A percentile compares a stretch with the other conserved stretches of the same genome.
Evolutionary conservation across 2,797 vertebrate genomes (phyloP).

Genomic region (Champsocephalus esox): DNA sequence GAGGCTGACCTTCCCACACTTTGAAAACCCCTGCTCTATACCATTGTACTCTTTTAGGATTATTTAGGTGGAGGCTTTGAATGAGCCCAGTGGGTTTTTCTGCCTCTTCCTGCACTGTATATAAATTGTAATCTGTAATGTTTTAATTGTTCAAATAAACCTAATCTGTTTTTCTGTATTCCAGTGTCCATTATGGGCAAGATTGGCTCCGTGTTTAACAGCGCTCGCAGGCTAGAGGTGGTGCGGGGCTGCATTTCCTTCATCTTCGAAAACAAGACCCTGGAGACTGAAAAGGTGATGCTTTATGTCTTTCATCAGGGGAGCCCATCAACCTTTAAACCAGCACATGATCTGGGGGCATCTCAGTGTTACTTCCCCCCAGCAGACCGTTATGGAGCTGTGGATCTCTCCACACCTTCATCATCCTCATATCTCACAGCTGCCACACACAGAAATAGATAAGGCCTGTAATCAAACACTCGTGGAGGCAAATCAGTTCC

Average conservation of each 20-base stretch:
- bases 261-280: slow-evolving; percentile 96
- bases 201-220: slow-evolving; percentile 93
- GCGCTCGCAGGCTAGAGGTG: slow-evolving; percentile 96
- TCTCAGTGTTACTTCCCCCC: slow-evolving; percentile 16
- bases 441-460: slow-evolving; percentile 42
- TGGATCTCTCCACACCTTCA: slow-evolving; percentile 31
- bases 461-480: slow-evolving; percentile 24
- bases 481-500: slow-evolving; percentile 17
- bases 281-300: slow-evolving; percentile 96
- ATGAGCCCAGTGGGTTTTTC: too few species aligned
- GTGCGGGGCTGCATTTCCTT: slow-evolving; percentile 95
- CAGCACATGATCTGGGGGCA: slow-evolving; percentile 30
- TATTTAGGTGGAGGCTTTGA: too few species aligned
- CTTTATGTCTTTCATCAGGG: slow-evolving; percentile 41
- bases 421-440: slow-evolving; percentile 48
- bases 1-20: too few species aligned
- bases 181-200: slow-evolving; percentile 95
- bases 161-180: slow-evolving; percentile 20
- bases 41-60: too few species aligned
- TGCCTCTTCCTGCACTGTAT: too few species aligned
- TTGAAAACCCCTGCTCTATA: too few species aligned
- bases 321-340: slow-evolving; percentile 44
- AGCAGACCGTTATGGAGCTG: slow-evolving; percentile 3
- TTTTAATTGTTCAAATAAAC: too few species aligned
- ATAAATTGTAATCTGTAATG: too few species aligned